A percentile compares a stretch with the other conserved stretches of the same genome.
Evolutionary conservation across 2,797 vertebrate genomes (phyloP).

Genomic region (Ctenochaetus hawaiiensis): DNA sequence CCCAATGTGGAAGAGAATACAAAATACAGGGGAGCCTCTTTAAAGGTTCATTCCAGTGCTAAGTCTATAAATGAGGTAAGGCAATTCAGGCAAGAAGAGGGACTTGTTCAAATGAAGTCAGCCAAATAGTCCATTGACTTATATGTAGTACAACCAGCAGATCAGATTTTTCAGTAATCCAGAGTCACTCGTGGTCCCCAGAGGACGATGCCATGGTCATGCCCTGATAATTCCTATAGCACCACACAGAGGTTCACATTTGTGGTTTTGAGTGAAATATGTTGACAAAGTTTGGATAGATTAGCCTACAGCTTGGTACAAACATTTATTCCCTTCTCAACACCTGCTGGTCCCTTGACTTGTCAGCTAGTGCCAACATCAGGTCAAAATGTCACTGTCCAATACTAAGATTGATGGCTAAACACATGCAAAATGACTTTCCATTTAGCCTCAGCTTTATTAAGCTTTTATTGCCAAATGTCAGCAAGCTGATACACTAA

Average conservation of each 20-base stretch:
- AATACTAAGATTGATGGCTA: no score
- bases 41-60: constrained; percentile 29
- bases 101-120: background rate
- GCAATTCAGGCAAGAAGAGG: no score
- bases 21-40: constrained; percentile 8
- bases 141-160: background rate
- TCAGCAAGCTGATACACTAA: background rate
- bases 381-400: no score
- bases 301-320: background rate
- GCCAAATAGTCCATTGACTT: background rate
- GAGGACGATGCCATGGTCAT: background rate
- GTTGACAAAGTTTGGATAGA: background rate
- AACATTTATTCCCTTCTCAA: background rate
- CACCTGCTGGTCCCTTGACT: background rate
- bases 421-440: no score
- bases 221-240: background rate
- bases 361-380: no score
- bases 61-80: no score
- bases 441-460: background rate
- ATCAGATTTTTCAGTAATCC: background rate
- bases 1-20: constrained; percentile 3
- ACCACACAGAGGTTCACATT: background rate
- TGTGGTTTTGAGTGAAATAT: background rate
- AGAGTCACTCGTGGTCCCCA: background rate
- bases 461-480: background rate